Conservation (phyloP, 2,113 vertebrate genomes). For the Entomyzon cyanotis region DNA sequence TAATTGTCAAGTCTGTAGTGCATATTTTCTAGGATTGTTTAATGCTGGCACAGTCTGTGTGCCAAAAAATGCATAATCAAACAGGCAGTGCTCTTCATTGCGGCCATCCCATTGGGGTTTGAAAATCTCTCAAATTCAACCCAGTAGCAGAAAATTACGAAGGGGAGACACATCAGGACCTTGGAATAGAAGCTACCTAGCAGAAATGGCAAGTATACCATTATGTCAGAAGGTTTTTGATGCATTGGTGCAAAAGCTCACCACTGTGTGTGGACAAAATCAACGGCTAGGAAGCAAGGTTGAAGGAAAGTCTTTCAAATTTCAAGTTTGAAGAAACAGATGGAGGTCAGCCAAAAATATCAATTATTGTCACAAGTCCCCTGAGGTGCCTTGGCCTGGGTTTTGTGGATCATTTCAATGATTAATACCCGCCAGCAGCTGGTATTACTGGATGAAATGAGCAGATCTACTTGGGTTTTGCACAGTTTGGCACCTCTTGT, state of each 20-base stretch:
- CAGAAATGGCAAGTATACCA: not conserved
- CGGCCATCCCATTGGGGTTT: not conserved
- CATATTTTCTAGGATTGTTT: conserved; percentile 23
- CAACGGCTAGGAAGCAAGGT: not conserved
- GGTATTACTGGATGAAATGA: not conserved
- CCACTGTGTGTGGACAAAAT: rapidly evolving
- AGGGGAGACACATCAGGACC: not conserved
- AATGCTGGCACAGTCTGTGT: not conserved
- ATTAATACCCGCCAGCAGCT: not conserved
- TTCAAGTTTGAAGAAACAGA: not conserved
- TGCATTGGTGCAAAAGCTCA: not conserved
- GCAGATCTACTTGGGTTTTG: not conserved
- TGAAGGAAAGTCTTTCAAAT: not conserved
- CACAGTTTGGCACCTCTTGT: not conserved
- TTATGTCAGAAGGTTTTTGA: not conserved
- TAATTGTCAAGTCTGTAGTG: conserved; percentile 10
- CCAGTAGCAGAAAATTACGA: not conserved
- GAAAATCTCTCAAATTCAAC: not conserved
- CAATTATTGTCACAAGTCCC: not conserved
- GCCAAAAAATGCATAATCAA: not conserved
- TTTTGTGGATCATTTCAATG: not conserved
- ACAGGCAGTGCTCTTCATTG: not conserved
- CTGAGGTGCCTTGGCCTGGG: not conserved
- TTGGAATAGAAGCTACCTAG: not conserved
- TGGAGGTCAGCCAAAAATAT: not conserved